These are phyloP conservation scores for Serinus canaria DNA, from an alignment of 2,113 vertebrate species.

Conservation along the genomic window DNA sequence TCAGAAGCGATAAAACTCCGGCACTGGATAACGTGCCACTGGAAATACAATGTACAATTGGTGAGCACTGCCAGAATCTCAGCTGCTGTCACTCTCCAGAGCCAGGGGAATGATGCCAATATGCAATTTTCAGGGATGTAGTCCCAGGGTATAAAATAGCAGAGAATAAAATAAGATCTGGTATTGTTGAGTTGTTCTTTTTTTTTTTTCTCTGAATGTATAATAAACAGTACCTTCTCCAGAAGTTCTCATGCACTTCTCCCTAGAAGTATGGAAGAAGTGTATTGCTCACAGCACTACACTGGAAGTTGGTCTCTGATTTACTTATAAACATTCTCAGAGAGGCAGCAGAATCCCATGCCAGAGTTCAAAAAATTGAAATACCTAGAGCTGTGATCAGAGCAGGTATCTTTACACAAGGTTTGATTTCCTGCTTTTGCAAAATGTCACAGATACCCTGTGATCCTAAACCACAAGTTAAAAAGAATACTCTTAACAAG, in stretches of 20 bases:
- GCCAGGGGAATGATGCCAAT: not conserved
- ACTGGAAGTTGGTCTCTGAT: not conserved
- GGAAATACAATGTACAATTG: not conserved
- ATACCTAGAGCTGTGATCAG: not conserved
- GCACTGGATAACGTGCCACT: not conserved
- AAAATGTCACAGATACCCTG: not conserved
- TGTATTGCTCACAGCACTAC: not conserved
- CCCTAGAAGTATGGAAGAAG: not conserved
- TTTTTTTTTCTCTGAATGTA: not conserved
- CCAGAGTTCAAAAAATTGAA: not conserved
- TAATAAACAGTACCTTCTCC: not conserved
- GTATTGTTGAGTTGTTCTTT: not conserved
- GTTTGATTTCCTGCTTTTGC: not conserved
- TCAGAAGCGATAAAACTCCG: not conserved
- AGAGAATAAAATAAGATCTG: not conserved
- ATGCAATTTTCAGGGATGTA: not conserved
- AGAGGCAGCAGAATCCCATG: not conserved
- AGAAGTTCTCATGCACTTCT: not conserved
- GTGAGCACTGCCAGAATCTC: not conserved
- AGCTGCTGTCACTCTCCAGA: not conserved
- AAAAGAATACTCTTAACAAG: not conserved
- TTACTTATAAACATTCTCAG: not conserved
- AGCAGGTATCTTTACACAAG: not conserved
- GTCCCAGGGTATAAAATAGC: not conserved
- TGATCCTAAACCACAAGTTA: not conserved